A percentile compares a stretch with the other conserved stretches of the same genome.
These are phyloP conservation scores for Potorous gilbertii DNA, from an alignment of 2,797 vertebrate species.

Conservation along the genomic window DNA sequence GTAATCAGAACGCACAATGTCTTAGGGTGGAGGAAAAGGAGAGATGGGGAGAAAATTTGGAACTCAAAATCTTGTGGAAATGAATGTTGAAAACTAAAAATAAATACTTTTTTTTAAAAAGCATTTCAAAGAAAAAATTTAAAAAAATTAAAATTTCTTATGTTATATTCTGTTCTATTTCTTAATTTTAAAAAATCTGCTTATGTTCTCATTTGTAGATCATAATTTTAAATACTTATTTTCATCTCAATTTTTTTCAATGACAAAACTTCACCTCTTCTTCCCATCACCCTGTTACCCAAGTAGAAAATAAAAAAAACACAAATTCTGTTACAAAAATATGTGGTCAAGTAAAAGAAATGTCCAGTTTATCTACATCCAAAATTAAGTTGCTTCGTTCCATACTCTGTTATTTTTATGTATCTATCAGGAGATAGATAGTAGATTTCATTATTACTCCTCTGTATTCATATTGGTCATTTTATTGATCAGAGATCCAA, in stretches of 20 bases:
- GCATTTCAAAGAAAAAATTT: too few species aligned
- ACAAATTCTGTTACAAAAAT: neutral
- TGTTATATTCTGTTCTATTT: neutral
- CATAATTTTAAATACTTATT: neutral
- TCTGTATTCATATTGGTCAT: neutral
- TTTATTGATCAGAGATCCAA: neutral
- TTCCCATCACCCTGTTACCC: neutral
- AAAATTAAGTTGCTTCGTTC: neutral
- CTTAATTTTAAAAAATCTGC: neutral
- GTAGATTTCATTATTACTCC: neutral
- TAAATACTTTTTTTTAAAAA: too few species aligned
- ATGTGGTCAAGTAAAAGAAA: neutral
- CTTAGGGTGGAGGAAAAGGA: too few species aligned
- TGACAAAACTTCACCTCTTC: neutral
- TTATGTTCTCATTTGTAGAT: neutral
- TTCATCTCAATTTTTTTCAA: neutral
- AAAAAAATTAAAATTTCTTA: neutral
- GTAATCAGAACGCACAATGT: too few species aligned
- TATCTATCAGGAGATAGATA: neutral
- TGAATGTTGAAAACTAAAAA: too few species aligned
- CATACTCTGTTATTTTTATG: neutral
- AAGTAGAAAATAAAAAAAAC: neutral
- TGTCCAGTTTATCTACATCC: neutral
- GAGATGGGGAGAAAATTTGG: too few species aligned
- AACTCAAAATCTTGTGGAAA: too few species aligned